These are phyloP conservation scores for Otolemur crassicaudatus DNA, from an alignment of 2,797 vertebrate genomes.

Conservation along the genomic window DNA sequence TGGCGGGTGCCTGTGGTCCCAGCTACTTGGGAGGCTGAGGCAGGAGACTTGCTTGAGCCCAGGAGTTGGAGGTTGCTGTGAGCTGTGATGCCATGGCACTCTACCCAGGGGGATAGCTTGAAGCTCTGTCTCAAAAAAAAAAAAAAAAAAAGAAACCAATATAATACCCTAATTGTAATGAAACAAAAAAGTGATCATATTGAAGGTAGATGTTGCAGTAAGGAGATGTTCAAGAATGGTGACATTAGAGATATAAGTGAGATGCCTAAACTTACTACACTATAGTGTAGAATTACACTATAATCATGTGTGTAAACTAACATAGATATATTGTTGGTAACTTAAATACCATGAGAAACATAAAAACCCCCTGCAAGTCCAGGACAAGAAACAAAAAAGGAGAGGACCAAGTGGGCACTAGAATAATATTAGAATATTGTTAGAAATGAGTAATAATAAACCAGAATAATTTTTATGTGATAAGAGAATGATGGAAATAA, in stretches of 20 bases:
- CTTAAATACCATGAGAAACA: neutral
- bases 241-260: neutral
- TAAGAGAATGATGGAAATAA: conserved; percentile 17
- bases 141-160: neutral
- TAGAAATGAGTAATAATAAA: conserved; percentile 26
- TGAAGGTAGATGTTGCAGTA: neutral
- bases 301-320: neutral
- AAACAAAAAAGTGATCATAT: conserved; percentile 21
- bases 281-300: neutral
- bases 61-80: too few species aligned
- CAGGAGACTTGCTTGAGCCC: too few species aligned
- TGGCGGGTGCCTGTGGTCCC: too few species aligned
- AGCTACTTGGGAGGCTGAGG: too few species aligned
- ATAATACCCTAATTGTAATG: neutral
- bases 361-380: neutral
- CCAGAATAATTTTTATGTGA: neutral
- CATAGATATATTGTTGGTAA: neutral
- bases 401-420: neutral
- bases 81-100: too few species aligned
- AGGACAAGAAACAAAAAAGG: neutral
- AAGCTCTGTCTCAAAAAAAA: too few species aligned
- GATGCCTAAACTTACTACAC: neutral
- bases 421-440: neutral
- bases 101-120: too few species aligned
- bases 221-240: neutral